Evolutionary conservation across 2,113 vertebrate species (phyloP), one percentile per base, ranked within the genome.

Genomic region (Heterochromis multidens): DNA sequence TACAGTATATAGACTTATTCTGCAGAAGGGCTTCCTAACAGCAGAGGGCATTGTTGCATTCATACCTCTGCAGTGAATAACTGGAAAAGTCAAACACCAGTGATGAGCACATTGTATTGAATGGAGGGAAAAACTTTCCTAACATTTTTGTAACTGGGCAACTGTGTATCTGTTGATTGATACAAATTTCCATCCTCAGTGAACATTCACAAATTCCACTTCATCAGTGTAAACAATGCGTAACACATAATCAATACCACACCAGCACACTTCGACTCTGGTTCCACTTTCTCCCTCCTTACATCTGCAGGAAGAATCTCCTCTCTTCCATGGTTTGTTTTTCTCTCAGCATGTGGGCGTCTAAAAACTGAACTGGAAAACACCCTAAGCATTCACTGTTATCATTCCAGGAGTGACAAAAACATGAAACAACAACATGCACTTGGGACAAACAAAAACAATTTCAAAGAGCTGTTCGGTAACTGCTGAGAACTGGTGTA

Each of bases 341-440:
- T 93, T 84, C 79, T 90, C 62, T 80, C 81, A 5, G 74, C 46
- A 81, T 86, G 93, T 74, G 91, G 87, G 56, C 35, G 60, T 82
- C 84, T 79, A 33, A 80, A 89, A 85, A 85, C 37, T 70, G 49
- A 40, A 74, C 72, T 87, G 85, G 74, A 89, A 91, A 76, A 86
- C 85, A 88, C 82, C 79, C 86, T 76, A 67, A 80, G 77, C 57
- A 5, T 79, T 89, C 49, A 40, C 67, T 94, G 89, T 92, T 93
- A 89, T 94, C 88, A 94, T 95, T 96, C 93, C 89, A 94, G 72
- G 87, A 89, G 85, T 88, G 74, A 88, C 87, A 93, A 92, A 94
- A 94, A 94, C 93, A 95, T n/a, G 31, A 61, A 92, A 83, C 70
- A 92, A 92, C 84, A 93, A 93, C 89, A 93, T 21, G 43, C 21